A percentile compares a stretch with the other conserved stretches of the same genome.
These are phyloP conservation scores for Xylocopa sonorina DNA, from an alignment of 1,140 invertebrate species.

Conservation along the genomic window DNA sequence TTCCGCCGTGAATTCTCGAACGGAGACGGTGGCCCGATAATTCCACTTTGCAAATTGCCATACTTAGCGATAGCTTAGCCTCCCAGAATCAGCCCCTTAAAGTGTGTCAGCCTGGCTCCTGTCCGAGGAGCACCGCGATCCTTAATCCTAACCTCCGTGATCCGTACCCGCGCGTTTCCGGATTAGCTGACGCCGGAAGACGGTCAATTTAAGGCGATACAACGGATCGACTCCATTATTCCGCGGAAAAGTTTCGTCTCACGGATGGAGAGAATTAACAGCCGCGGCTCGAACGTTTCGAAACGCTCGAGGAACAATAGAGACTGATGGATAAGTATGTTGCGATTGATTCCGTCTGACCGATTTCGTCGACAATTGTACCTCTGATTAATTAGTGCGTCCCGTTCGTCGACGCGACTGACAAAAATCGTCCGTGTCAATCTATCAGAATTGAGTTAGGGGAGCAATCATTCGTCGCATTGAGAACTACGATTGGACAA, in stretches of 20 bases:
- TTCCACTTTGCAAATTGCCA: slow-evolving; percentile 20
- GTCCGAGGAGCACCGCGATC: no score
- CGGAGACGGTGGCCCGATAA: not conserved
- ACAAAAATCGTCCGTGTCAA: no score
- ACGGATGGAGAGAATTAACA: not conserved
- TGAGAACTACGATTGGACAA: no score
- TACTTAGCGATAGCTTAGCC: slow-evolving; percentile 6
- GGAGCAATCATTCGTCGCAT: no score
- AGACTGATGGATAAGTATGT: not conserved
- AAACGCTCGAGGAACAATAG: not conserved
- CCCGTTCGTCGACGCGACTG: no score
- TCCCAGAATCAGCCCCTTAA: slow-evolving; percentile 15
- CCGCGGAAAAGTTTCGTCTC: not conserved
- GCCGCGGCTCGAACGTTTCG: not conserved
- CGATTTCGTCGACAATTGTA: not conserved
- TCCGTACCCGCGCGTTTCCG: no score
- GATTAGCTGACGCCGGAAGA: not conserved
- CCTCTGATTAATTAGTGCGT: no score
- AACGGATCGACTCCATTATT: not conserved
- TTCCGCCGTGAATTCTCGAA: slow-evolving; percentile 1
- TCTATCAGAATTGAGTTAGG: no score
- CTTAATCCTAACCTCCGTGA: no score
- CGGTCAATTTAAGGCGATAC: slow-evolving; percentile 20
- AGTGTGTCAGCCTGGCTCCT: not conserved
- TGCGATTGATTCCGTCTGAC: not conserved